Percentiles rank a stretch among this genome's conserved stretches.
phyloP scores from a whole-genome alignment of 1,140 invertebrate genomes.

The Drosophila mojavensis region DNA sequence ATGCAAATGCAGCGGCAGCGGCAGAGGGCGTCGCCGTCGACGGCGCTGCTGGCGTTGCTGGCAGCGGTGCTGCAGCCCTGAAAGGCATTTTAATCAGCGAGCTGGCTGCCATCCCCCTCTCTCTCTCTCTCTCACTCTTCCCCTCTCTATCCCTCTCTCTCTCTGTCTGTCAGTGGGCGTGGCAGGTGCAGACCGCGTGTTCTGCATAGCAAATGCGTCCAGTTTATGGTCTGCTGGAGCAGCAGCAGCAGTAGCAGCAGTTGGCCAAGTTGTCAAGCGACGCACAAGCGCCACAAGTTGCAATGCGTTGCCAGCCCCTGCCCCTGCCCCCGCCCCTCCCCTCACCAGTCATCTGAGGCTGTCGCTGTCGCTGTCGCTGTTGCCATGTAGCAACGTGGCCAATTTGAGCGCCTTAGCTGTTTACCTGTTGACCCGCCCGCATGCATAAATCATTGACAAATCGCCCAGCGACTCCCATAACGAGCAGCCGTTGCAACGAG shows the following conservation, averaged over 20 bases:
- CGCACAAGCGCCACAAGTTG: conserved; percentile 32
- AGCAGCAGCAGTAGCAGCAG: conserved; percentile 3
- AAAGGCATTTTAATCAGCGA: conserved; percentile 79
- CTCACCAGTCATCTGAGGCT: background rate
- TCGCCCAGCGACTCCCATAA: conserved; percentile 38
- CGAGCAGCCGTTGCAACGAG: conserved; percentile 35
- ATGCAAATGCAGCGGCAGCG: conserved; percentile 67
- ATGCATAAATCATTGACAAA: conserved; percentile 65
- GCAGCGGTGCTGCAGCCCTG: conserved; percentile 17
- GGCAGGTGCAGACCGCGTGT: conserved; percentile 44
- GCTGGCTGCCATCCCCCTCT: conserved; percentile 13
- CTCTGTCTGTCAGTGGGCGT: background rate
- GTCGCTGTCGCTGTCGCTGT: too few species aligned
- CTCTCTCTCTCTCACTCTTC: background rate
- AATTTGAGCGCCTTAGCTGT: too few species aligned
- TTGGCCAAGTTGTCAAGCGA: conserved; percentile 38
- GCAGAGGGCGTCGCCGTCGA: conserved; percentile 3
- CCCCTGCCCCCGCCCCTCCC: background rate
- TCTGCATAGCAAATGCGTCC: conserved; percentile 66
- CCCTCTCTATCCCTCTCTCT: background rate
- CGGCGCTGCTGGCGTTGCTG: conserved; percentile 7
- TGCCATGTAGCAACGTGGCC: too few species aligned
- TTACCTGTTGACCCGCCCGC: conserved; percentile 41
- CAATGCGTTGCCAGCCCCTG: background rate
- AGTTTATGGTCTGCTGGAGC: conserved; percentile 42